These are phyloP conservation scores for Phasianus colchicus DNA, from an alignment of 2,113 vertebrate species.

Conservation along the genomic window DNA sequence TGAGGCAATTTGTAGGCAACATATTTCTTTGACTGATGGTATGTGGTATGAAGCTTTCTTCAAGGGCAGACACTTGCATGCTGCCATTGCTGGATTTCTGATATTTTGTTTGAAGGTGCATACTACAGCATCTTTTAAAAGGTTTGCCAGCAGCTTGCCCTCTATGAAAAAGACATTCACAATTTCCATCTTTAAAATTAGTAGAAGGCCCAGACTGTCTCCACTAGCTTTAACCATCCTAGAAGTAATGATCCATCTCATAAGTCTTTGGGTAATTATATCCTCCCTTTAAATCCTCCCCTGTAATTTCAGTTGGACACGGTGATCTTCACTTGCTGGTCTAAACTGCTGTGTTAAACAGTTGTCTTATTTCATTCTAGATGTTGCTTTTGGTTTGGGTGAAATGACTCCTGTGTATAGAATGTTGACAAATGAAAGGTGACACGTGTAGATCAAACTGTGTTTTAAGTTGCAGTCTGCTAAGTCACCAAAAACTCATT, in stretches of 20 bases:
- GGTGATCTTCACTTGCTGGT: background rate
- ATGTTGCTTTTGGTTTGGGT: slow-evolving; percentile 17
- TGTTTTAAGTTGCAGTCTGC: background rate
- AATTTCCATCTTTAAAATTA: slow-evolving; percentile 55
- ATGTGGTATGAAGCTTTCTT: background rate
- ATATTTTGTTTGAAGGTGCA: background rate
- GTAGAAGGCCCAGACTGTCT: slow-evolving; percentile 48
- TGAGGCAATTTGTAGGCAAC: background rate
- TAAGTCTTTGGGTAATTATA: slow-evolving; percentile 55
- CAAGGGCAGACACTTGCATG: rapidly evolving
- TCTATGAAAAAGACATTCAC: background rate
- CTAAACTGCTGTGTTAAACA: slow-evolving; percentile 18
- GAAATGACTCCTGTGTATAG: background rate
- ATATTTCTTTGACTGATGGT: background rate
- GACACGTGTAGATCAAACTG: background rate
- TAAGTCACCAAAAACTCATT: background rate
- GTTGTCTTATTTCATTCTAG: background rate
- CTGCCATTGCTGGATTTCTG: background rate
- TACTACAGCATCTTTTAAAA: background rate
- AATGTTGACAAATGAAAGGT: background rate
- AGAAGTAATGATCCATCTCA: slow-evolving; percentile 35
- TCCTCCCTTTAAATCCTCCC: slow-evolving; percentile 10
- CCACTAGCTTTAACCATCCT: slow-evolving; percentile 46
- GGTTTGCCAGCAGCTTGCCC: background rate
- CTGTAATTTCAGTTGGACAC: slow-evolving; percentile 68